Evolutionary conservation across 2,888 invertebrate genomes (phyloP), one percentile per base, ranked within the genome.

Genomic region (Drosophila prolongata): DNA sequence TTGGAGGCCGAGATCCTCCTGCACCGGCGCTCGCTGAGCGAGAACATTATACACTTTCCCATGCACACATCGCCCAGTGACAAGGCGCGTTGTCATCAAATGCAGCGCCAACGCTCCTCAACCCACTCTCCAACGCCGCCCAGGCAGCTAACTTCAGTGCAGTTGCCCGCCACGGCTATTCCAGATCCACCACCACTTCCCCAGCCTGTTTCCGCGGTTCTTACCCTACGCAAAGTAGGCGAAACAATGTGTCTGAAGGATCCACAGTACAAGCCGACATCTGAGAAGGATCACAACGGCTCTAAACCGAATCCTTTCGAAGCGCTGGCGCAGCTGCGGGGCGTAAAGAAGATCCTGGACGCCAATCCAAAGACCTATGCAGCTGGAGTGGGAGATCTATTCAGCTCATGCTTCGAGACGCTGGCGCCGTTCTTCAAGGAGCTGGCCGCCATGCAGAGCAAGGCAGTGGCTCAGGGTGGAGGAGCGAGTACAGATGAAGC

Each of bases 191-290:
- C 76, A n/a, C 73, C 77, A 5, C 44, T 74, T 19, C 66, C 75
- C 2, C 87, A 88, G 30, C 88, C 91, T 1, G 80, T 76, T 10
- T 92, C 93, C 62, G 92, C 92, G 64, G 93, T 94, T 73, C 76
- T 93, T 42, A 93, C 94, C 6, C 94, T 95, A 60, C 94, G 94
- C 64, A 95, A 95, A 80, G 95, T 97, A 9, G 97, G 96, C 55
- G 96, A 97, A 92, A 95, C 96, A 71, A 98, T 98, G 95, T 95
- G 97, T 91, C 94, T 96, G 78, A 95, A 96, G 80, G 97, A 97
- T 93, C 94, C 96, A 59, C 96, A 96, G 92, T 96, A 97, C 91
- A 95, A 95, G 88, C 96, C 95, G 3, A 71, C 80, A 8, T 93
- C 94, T 80, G 84, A 76, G 10, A 83, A 89, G 64, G 92, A 92